Percentiles rank a stretch among this genome's conserved stretches.
Evolutionary conservation across 2,888 invertebrate genomes (phyloP).

Genomic region (Urechis unicinctus): DNA sequence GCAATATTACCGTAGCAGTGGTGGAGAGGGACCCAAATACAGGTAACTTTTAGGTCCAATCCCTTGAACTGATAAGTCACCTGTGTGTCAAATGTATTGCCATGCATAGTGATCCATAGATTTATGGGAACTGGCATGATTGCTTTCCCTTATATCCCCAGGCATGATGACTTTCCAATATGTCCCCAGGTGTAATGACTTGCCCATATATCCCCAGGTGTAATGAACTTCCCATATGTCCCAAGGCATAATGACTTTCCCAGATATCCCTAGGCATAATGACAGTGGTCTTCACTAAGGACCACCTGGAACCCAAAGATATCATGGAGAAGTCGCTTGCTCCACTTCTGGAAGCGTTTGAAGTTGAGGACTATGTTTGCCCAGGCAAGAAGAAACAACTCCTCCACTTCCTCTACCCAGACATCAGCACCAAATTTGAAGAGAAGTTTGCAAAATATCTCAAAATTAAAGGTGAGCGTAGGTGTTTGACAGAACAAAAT

Average conservation of each 20-base stretch:
- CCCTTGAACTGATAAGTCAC: neutral
- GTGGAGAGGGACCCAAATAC: slow-evolving; percentile 14
- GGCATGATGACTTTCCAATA: too few relatives aligned
- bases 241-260: too few relatives aligned
- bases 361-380: slow-evolving; percentile 3
- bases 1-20: slow-evolving; percentile 19
- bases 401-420: slow-evolving; percentile 3
- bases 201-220: too few relatives aligned
- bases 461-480: too few relatives aligned
- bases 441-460: too few relatives aligned
- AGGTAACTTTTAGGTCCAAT: slow-evolving; percentile 5
- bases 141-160: neutral
- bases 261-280: slow-evolving; percentile 3
- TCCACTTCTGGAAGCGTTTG: slow-evolving; percentile 13
- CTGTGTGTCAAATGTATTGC: neutral
- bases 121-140: neutral
- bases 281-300: slow-evolving; percentile 16
- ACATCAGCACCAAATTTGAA: neutral
- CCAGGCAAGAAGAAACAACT: slow-evolving; percentile 1
- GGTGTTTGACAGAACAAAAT: too few relatives aligned
- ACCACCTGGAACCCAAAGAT: slow-evolving; percentile 17
- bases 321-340: slow-evolving; percentile 13
- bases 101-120: neutral
- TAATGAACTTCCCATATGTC: too few relatives aligned
- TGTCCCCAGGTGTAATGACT: too few relatives aligned